Conservation (phyloP, 2,113 vertebrate species). For the Coryphaenoides rupestris region DNA sequence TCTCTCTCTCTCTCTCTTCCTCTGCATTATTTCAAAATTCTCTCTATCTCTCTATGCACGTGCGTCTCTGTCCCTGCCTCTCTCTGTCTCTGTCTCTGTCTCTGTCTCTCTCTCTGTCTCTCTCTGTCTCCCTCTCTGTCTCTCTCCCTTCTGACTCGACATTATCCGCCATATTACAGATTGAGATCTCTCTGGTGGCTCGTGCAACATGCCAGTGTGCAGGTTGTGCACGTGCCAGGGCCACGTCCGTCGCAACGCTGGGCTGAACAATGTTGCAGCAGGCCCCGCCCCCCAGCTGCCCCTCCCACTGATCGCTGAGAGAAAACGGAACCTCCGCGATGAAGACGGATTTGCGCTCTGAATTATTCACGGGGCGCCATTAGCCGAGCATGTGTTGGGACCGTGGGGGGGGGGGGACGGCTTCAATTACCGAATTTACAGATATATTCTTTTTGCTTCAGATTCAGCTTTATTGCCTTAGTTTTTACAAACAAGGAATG, state of each 20-base stretch:
- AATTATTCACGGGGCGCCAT: constrained; percentile 38
- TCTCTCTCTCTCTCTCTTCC: neutral
- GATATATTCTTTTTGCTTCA: too few relatives aligned
- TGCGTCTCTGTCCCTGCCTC: constrained; percentile 14
- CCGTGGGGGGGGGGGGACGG: constrained; percentile 19
- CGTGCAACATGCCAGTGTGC: constrained; percentile 27
- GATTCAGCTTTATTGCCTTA: too few relatives aligned
- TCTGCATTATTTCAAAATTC: neutral
- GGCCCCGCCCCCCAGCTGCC: constrained; percentile 16
- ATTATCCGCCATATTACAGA: constrained; percentile 61
- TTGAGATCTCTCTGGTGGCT: constrained; percentile 36
- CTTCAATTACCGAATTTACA: constrained; percentile 27
- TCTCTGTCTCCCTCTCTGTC: constrained; percentile 7
- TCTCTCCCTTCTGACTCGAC: constrained; percentile 20
- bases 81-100: constrained; percentile 6
- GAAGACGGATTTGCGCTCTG: constrained; percentile 44
- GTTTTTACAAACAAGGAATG: too few relatives aligned
- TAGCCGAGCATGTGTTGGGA: constrained; percentile 26
- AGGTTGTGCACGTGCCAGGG: constrained; percentile 37
- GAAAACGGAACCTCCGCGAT: constrained; percentile 27
- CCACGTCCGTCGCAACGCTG: constrained; percentile 24
- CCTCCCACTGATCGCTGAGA: constrained; percentile 15
- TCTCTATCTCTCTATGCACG: constrained; percentile 9
- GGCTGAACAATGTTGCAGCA: constrained; percentile 27
- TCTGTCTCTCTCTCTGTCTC: constrained; percentile 1